Base-by-base conservation (phyloP, 1,140 invertebrate genomes). In the Aporrectodea caliginosa region DNA sequence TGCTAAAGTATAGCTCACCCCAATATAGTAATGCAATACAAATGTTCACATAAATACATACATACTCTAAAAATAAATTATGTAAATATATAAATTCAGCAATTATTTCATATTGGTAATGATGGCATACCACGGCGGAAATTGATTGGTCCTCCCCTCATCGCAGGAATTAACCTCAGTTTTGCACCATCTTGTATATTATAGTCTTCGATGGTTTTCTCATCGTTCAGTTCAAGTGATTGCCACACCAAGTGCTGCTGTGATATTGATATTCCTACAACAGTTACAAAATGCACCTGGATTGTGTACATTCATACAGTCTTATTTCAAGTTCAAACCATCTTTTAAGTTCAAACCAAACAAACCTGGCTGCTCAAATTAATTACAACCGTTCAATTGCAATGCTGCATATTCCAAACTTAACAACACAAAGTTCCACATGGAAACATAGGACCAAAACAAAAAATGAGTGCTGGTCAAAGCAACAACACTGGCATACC, bases 121-220 rank as follows among this genome's bases (percentile, higher is more conserved):
- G 32, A 27, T 12, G 32, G 27, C 87, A 83, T 84, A 88, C 87
- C 85, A 84, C 92, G 89, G 58, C 92, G 88, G 29, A 92, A 92
- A 79, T 92, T 92, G 69, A 94, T 92, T 0, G 93, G 93, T 1
- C 93, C 93, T 29, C 93, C 93, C 78, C 92, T 89, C 89, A 94
- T 91, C n/a, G 92, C 91, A 72, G 93, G 86, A 73, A 94, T 92
- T 29, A 94, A 89, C 82, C 91, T 91, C 16, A 94, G 87, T 31
- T 90, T 91, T 27, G 92, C 90, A 43, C 93, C 93, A 86, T 92
- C 91, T 73, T 89, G 87, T 71, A 94, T 91, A 31, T 90, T 90
- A 83, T 92, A 91, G 84, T 93, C 92, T 82, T 90, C 89, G 2
- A 94, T 89, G 81, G 90, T 91, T n/a, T 90, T 87, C 43, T 91